Base-by-base conservation (phyloP, 2,888 invertebrate genomes). In the Erebia ligea region DNA sequence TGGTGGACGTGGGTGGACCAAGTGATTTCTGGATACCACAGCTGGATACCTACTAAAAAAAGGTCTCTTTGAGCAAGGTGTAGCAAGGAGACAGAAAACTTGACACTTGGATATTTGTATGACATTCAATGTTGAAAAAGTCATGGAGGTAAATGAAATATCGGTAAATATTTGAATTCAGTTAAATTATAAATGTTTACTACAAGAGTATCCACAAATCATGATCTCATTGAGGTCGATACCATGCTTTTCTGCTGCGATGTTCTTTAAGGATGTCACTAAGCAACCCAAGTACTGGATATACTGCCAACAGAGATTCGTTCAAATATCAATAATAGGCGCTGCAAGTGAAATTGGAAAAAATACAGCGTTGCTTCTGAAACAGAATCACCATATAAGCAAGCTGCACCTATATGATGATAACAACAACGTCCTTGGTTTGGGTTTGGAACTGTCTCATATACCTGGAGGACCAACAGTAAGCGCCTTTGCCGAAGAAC, bases 241-340 rank as follows among this genome's bases (percentile, higher is more conserved):
- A 17, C n/a, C 52, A 17, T n/a, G n/a, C 6, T 17, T 17, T 52
- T 11, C 17, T 11, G 40, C 17, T 34, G 1, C 64, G 9, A 52
- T 52, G 2, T 58, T 45, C 11, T 64, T 64, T 11, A 34, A 6
- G 34, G 34, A 34, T 34, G 34, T 34, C 34, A 34, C 6, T 34
- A 68, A 71, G 48, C 17, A 50, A 17, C 9, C 48, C 6, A 58
- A 65, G 40, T 58, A 11, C 45, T 13, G 69, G 45, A 71, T 21
- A 11, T 61, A 61, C 40, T 40, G 68, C 13, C 75, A 69, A 25
- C 9, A 40, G 64, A 76, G 72, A 61, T 80, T 82, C 76, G 74
- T 89, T n/a, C 87, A 88, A 77, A 78, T 89, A 9, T 84, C 88
- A 6, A 76, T 89, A 2, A 76, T 89, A n/a, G 90, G 89, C 8